These are phyloP conservation scores for Acleris literana DNA, from an alignment of 2,888 invertebrate genomes.

Conservation along the genomic window DNA sequence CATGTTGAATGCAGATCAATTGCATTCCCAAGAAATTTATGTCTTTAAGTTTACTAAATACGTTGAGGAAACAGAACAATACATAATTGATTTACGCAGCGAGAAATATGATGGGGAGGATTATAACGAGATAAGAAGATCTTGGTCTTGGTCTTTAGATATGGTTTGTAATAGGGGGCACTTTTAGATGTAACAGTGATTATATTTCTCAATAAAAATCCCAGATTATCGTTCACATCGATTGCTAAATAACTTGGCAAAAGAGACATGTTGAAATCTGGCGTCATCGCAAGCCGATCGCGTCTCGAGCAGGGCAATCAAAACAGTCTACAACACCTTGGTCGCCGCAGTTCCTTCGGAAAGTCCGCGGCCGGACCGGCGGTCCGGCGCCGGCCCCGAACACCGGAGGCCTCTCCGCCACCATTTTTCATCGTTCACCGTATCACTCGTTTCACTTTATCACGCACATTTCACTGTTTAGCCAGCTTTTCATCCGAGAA, in stretches of 20 bases:
- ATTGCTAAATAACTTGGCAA: not conserved
- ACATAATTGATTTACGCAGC: conserved; percentile 8
- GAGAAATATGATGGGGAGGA: not conserved
- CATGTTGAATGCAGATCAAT: conserved; percentile 2
- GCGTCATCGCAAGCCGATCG: conserved; percentile 42
- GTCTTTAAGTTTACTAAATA: conserved; percentile 19
- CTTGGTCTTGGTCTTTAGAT: too few species aligned
- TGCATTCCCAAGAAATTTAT: conserved; percentile 10
- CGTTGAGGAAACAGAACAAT: conserved; percentile 23
- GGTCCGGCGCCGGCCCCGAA: conserved; percentile 74
- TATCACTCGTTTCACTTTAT: conserved; percentile 59
- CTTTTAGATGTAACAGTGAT: not conserved
- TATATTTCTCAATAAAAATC: conserved; percentile 1
- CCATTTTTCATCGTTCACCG: conserved; percentile 68
- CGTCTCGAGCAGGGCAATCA: conserved; percentile 40
- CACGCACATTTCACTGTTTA: conserved; percentile 44
- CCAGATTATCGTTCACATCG: not conserved
- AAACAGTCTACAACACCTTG: conserved; percentile 72
- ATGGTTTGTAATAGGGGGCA: too few species aligned
- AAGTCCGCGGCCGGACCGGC: conserved; percentile 75
- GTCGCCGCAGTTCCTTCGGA: conserved; percentile 84
- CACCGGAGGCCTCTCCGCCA: conserved; percentile 73
- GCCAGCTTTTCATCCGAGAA: conserved; percentile 49
- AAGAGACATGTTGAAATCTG: conserved; percentile 23
- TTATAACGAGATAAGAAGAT: too few species aligned